Conservation (phyloP, 2,113 vertebrate species). For the Alexandromys fortis region DNA sequence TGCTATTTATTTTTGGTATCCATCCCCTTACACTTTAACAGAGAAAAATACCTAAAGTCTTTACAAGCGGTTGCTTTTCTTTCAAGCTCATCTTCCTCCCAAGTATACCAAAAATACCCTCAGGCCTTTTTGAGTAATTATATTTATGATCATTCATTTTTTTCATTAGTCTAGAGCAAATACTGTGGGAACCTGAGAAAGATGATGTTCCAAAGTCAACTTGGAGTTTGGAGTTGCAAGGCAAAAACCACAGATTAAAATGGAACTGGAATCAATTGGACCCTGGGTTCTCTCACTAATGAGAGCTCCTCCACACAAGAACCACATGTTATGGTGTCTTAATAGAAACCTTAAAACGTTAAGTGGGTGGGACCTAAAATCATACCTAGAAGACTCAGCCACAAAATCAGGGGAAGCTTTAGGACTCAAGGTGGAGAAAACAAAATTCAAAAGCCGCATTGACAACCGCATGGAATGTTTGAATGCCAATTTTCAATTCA, state of each 20-base stretch:
- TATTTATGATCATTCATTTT: slow-evolving; percentile 83
- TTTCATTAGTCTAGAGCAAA: slow-evolving; percentile 83
- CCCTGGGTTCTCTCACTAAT: slow-evolving; percentile 70
- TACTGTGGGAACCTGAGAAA: slow-evolving; percentile 80
- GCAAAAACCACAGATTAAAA: slow-evolving; percentile 77
- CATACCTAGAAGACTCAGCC: slow-evolving; percentile 45
- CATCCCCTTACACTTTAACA: background rate
- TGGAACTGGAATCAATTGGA: slow-evolving; percentile 75
- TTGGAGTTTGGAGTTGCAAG: slow-evolving; percentile 71
- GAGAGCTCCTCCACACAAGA: slow-evolving; percentile 33
- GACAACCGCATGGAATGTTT: slow-evolving; percentile 57
- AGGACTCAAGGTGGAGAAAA: slow-evolving; percentile 39
- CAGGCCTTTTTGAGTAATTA: slow-evolving; percentile 76
- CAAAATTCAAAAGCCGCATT: slow-evolving; percentile 43
- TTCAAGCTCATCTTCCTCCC: slow-evolving; percentile 74
- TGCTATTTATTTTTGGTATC: slow-evolving; percentile 44
- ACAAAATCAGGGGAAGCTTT: background rate
- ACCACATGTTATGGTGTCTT: slow-evolving; percentile 69
- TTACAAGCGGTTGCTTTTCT: slow-evolving; percentile 64
- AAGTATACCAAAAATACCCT: slow-evolving; percentile 79
- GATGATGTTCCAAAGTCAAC: slow-evolving; percentile 81
- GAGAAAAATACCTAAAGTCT: slow-evolving; percentile 54
- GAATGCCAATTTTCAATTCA: slow-evolving; percentile 62
- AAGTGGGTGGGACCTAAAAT: slow-evolving; percentile 54
- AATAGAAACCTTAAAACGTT: slow-evolving; percentile 28